Evolutionary conservation across 2,888 invertebrate species (phyloP).

Genomic region (Tetragonisca angustula): DNA sequence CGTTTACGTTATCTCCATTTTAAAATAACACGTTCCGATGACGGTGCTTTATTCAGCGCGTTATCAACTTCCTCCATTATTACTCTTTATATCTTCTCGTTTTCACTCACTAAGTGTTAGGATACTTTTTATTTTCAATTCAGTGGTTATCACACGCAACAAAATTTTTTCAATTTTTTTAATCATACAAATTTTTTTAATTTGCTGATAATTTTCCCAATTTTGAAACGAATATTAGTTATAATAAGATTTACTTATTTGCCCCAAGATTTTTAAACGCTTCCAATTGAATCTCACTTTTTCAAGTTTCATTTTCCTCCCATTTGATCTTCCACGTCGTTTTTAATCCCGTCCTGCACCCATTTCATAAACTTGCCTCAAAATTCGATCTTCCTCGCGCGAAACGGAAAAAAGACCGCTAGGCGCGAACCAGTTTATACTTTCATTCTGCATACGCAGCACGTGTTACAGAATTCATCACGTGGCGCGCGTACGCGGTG

Average conservation of each 20-base stretch:
- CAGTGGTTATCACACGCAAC: no score
- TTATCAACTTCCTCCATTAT: background rate
- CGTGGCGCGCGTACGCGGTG: background rate
- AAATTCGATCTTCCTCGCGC: background rate
- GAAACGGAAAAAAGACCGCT: background rate
- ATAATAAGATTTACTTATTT: no score
- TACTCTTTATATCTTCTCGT: no score
- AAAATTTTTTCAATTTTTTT: no score
- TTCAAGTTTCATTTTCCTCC: background rate
- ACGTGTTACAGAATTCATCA: background rate
- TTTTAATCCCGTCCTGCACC: no score
- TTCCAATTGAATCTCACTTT: background rate
- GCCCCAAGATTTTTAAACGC: no score
- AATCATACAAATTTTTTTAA: no score
- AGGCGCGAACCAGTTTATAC: background rate
- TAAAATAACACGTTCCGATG: background rate
- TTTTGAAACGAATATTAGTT: no score
- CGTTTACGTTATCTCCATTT: background rate
- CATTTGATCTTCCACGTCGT: background rate
- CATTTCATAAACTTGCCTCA: background rate
- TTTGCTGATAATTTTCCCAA: no score
- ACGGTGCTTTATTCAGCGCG: background rate
- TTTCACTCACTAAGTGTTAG: no score
- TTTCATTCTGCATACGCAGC: background rate
- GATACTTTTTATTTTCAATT: no score